A percentile compares a stretch with the other conserved stretches of the same genome.
Evolutionary conservation across 2,888 invertebrate genomes (phyloP).

Genomic region (Lasioglossum calceatum): DNA sequence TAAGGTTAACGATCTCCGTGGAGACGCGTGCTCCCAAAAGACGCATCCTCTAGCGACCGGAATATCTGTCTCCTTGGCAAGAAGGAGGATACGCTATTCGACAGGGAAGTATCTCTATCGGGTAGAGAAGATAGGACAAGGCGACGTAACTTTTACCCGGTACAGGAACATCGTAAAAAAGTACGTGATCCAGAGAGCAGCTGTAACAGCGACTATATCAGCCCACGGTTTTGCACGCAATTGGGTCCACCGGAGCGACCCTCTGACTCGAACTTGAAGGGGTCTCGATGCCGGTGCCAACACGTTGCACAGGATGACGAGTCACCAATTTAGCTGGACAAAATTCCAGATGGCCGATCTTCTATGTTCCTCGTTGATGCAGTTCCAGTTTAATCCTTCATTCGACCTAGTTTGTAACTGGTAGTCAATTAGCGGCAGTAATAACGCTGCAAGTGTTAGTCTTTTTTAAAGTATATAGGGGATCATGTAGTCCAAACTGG

Average conservation of each 20-base stretch:
- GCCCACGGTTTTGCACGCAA: background rate
- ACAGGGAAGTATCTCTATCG: background rate
- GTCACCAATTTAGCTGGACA: background rate
- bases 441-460: background rate
- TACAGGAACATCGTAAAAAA: background rate
- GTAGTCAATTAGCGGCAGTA: background rate
- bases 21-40: background rate
- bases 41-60: background rate
- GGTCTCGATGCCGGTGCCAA: slow-evolving; percentile 26
- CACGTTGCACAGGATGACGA: background rate
- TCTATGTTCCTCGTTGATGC: background rate
- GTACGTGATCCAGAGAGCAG: background rate
- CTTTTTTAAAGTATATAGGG: background rate
- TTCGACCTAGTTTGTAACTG: background rate
- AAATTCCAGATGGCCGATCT: background rate
- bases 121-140: background rate
- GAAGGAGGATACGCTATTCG: background rate
- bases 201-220: background rate
- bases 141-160: background rate
- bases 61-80: background rate
- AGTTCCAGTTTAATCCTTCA: background rate
- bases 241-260: slow-evolving; percentile 10
- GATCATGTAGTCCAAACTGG: background rate
- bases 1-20: slow-evolving; percentile 1
- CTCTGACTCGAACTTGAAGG: slow-evolving; percentile 20